These are phyloP conservation scores for Cyrtonyx montezumae DNA, from an alignment of 2,113 vertebrate genomes.

Conservation along the genomic window DNA sequence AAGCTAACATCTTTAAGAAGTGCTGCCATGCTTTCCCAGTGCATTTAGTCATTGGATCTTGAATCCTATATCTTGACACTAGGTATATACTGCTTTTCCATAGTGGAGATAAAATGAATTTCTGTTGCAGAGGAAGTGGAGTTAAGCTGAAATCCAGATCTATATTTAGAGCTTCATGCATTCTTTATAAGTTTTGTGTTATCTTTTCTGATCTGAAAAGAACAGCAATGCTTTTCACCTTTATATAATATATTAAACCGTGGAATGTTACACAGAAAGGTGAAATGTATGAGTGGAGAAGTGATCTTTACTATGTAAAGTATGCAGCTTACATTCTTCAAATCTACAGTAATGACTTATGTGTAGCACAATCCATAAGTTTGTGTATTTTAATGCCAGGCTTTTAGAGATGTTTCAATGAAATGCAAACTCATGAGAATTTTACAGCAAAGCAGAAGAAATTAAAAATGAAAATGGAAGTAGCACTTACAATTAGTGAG, in stretches of 20 bases:
- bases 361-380: background rate
- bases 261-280: constrained; percentile 36
- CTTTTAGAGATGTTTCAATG: background rate
- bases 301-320: constrained; percentile 55
- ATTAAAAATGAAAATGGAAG: background rate
- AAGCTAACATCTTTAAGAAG: background rate
- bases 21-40: background rate
- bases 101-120: background rate
- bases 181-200: constrained; percentile 52
- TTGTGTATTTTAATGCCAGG: constrained; percentile 10
- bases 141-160: constrained; percentile 24
- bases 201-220: constrained; percentile 38
- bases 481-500: background rate
- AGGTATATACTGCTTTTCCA: background rate
- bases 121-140: background rate
- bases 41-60: background rate
- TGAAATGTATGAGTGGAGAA: constrained; percentile 16
- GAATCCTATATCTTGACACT: accelerated
- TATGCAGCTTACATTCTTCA: background rate
- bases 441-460: background rate
- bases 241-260: constrained; percentile 36
- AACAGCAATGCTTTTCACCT: constrained; percentile 34
- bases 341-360: constrained; percentile 8
- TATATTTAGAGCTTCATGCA: constrained; percentile 44
- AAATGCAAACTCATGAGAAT: background rate